A percentile compares a stretch with the other conserved stretches of the same genome.
Conservation (phyloP, 2,888 invertebrate species). For the Rotaria magnacalcarata region DNA sequence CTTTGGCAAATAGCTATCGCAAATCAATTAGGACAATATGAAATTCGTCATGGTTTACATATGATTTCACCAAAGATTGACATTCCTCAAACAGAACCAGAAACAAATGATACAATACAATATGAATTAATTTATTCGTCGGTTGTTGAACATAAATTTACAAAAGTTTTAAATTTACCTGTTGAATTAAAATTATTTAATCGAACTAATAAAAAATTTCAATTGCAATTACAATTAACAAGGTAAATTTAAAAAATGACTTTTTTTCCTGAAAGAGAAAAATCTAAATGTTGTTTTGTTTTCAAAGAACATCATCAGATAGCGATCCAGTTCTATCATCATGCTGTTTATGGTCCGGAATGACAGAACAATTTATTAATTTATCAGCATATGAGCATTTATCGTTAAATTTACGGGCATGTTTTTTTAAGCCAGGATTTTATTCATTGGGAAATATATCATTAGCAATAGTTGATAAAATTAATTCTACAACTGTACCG, state of each 20-base stretch:
- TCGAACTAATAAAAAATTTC: neutral
- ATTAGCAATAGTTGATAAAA: conserved; percentile 4
- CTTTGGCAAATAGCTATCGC: neutral
- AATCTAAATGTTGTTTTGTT: neutral
- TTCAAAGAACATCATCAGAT: conserved; percentile 3
- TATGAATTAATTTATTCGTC: neutral
- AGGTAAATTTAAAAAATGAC: neutral
- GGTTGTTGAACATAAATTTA: neutral
- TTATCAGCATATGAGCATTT: neutral
- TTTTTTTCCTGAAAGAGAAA: neutral
- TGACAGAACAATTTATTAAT: neutral
- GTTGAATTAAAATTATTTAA: conserved; percentile 7
- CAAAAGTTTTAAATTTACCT: neutral
- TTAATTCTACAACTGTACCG: neutral
- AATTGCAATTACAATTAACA: neutral
- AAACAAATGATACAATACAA: neutral
- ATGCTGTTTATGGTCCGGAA: conserved; percentile 15
- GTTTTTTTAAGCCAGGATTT: conserved; percentile 23
- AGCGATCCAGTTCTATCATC: conserved; percentile 5
- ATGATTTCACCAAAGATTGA: neutral
- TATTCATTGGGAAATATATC: neutral
- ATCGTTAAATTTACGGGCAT: neutral
- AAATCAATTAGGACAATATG: conserved; percentile 24
- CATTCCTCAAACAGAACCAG: neutral
- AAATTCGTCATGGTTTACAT: conserved; percentile 15